Evolutionary conservation across 2,888 invertebrate genomes (phyloP), one percentile per base, ranked within the genome.

Genomic region (Cheilosia pagana): DNA sequence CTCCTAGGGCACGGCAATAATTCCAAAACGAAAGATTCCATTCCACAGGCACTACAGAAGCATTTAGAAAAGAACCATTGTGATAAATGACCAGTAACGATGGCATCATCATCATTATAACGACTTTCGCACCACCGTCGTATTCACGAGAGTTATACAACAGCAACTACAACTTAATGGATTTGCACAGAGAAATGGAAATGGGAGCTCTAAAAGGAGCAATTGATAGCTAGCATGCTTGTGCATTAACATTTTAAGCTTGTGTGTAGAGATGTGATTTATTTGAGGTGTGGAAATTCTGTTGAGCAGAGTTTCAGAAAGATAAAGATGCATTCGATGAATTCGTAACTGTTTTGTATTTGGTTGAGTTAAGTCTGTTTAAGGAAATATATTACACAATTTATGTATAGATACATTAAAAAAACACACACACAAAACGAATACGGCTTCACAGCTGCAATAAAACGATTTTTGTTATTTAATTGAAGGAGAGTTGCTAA

Each of bases 11-110:
- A 94, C 87, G 94, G 95, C 89, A 94, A 94, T 88, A 94, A 94
- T 88, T 95, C 95, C 88, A 97, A 96, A 93, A 97, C 97, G 87
- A 95, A 95, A 91, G 97, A 97, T 92, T 95, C 94, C 92, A 96
- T 97, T 93, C 97, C 97, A 88, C 93, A 94, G 87, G 96, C 96
- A 19, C 94, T 97, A 88, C 94, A 93, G 87, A 94, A 94, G 88
- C 93, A 93, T 87, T 88, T 92, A 88, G 90, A 87, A 76, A 88
- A 89, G 86, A 89, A 88, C 71, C 89, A 89, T 60, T 92, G 91
- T 79, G 48, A 83, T 57, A 85, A 81, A 85, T 81, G 81, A 85
- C 75, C 81, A 53, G 59, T 72, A 39, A 53, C 74, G 48, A 43
- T 50, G 52, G 14, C 68, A 75, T 52, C 65, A 62, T 52, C 60